Evolutionary conservation across 1,140 invertebrate genomes (phyloP).

Genomic region (Lasaia peninsularis): DNA sequence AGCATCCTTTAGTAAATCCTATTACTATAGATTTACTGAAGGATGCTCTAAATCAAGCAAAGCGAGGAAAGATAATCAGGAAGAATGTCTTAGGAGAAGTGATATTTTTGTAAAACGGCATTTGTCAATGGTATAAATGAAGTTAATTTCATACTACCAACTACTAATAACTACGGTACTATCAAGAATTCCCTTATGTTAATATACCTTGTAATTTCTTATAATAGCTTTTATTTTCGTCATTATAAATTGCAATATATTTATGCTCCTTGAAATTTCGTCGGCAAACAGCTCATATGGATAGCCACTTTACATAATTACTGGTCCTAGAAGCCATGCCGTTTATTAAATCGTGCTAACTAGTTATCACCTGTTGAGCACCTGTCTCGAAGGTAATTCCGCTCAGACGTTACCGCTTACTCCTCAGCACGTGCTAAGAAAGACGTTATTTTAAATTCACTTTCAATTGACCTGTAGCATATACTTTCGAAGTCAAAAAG

Average conservation of each 20-base stretch:
- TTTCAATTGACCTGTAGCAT: not conserved
- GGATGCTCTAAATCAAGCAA: too few species aligned
- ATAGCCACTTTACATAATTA: conserved; percentile 3
- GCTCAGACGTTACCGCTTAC: not conserved
- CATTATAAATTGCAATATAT: not conserved
- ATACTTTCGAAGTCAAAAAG: not conserved
- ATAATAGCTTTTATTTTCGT: too few species aligned
- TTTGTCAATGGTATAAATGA: too few species aligned
- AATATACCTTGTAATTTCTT: too few species aligned
- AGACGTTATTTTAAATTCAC: not conserved
- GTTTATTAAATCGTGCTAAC: conserved; percentile 20
- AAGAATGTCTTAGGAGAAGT: too few species aligned
- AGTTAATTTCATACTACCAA: too few species aligned
- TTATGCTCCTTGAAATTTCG: not conserved
- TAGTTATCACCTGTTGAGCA: conserved; percentile 22
- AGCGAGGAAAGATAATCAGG: too few species aligned
- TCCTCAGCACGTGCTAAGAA: not conserved
- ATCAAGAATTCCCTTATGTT: too few species aligned
- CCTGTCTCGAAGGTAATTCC: conserved; percentile 14
- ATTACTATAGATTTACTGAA: too few species aligned
- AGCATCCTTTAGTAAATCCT: too few species aligned
- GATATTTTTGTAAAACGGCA: too few species aligned
- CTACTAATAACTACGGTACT: too few species aligned
- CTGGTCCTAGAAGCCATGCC: not conserved
- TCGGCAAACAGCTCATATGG: not conserved